phyloP scores from a whole-genome alignment of 1,140 invertebrate genomes.

The Augochlora pura region DNA sequence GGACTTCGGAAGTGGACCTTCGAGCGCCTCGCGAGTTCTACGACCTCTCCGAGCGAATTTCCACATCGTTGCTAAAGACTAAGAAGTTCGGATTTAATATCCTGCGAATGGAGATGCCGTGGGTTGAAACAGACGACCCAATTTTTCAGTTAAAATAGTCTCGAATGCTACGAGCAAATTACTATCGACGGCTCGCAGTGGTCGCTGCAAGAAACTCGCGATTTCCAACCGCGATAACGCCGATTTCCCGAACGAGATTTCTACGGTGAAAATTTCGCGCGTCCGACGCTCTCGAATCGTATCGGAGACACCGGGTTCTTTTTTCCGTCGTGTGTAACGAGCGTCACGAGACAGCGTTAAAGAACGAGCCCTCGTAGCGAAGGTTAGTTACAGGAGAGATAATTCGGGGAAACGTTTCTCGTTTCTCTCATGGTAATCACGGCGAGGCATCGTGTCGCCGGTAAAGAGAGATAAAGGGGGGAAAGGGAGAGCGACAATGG shows the following conservation, averaged over 20 bases:
- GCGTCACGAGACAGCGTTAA: neutral
- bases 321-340: neutral
- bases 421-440: constrained; percentile 10
- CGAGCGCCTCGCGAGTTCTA: too few species aligned
- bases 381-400: constrained; percentile 17
- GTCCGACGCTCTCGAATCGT: neutral
- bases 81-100: too few species aligned
- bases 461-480: too few species aligned
- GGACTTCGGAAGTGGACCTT: neutral
- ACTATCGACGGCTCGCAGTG: too few species aligned
- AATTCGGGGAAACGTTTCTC: constrained; percentile 8
- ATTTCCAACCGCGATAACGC: neutral
- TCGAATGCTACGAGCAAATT: too few species aligned
- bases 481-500: constrained; percentile 2
- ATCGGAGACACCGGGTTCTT: constrained; percentile 4
- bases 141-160: too few species aligned
- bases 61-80: too few species aligned
- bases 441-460: constrained; percentile 9
- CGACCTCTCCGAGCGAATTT: too few species aligned
- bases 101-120: too few species aligned
- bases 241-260: constrained; percentile 3
- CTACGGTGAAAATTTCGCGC: neutral
- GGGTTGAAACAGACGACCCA: too few species aligned
- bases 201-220: too few species aligned
- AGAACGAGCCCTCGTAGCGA: neutral